Base-by-base conservation (phyloP, 2,797 vertebrate genomes). In the Eleutherodactylus coqui region DNA sequence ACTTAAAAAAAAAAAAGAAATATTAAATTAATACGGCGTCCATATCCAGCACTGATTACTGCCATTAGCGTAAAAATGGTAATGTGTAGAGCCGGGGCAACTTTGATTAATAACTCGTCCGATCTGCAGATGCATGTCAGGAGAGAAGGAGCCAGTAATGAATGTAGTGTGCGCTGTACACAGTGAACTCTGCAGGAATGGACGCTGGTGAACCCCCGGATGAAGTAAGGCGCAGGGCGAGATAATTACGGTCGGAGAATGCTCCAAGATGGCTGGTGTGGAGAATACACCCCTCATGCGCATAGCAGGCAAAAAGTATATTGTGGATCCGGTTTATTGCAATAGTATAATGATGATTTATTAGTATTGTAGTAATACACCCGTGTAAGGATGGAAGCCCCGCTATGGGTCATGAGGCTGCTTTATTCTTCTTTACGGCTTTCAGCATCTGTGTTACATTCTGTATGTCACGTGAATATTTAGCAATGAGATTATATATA, bases 31-130 rank as follows among this genome's bases (percentile, higher is more conserved):
- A 3, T 4, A 41, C 21, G 7, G 24, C n/a, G 51, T 77, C 75
- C 27, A 11, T 72, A 67, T 47, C 73, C 85, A 75, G 60, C 24
- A 11, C 72, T 86, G 79, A 87, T 87, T 87, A 87, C 85, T 78
- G 80, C 75, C 79, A 87, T 83, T 83, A 87, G 80, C 27, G 27
- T 70, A 58, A n/a, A 60, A 29, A 83, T 83, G 62, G 72, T 87
- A 83, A 85, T 77, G 75, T 83, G 73, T 49, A 34, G 36, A 60
- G 27, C 73, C 69, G 69, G 75, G 75, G 80, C 38, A 83, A 78
- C 80, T 78, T 78, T 83, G 80, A 83, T 87, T 87, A 83, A 87
- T 87, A 82, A 83, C 85, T 79, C 38, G 64, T 38, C 36, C 75
- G 45, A 60, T 27, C 60, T 77, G 80, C 62, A 51, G 77, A 78